These are phyloP conservation scores for Nysson spinosus DNA, from an alignment of 2,888 invertebrate species.

Conservation along the genomic window DNA sequence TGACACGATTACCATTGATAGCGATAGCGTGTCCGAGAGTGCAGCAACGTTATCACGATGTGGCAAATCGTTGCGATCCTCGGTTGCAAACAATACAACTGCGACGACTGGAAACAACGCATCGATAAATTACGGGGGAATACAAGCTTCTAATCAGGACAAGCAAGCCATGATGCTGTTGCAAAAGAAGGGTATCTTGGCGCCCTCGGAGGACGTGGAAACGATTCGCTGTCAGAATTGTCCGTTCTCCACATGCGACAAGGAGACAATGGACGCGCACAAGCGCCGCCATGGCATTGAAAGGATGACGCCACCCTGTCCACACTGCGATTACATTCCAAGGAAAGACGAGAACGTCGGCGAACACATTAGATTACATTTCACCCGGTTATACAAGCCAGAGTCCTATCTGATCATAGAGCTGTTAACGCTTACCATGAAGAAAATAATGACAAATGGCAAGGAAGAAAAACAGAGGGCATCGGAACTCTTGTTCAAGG, in stretches of 20 bases:
- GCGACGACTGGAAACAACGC: not conserved
- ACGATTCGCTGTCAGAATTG: constrained; percentile 66
- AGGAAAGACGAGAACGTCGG: constrained; percentile 70
- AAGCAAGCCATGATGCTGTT: constrained; percentile 67
- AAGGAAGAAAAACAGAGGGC: constrained; percentile 58
- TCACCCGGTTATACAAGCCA: constrained; percentile 71
- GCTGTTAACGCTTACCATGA: constrained; percentile 64
- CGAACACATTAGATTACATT: constrained; percentile 71
- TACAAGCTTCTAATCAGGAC: constrained; percentile 70
- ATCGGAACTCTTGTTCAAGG: constrained; percentile 65
- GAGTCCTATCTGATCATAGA: constrained; percentile 73
- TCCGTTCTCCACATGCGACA: constrained; percentile 67
- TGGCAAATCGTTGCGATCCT: constrained; percentile 59
- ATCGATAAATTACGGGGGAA: constrained; percentile 14
- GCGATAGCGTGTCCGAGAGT: constrained; percentile 31
- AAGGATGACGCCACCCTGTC: constrained; percentile 70
- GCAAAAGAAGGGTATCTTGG: constrained; percentile 60
- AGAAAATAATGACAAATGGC: constrained; percentile 42
- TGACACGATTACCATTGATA: constrained; percentile 69
- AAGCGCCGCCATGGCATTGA: constrained; percentile 73
- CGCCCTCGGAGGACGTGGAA: constrained; percentile 44
- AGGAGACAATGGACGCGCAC: constrained; percentile 68
- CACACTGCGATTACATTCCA: constrained; percentile 73
- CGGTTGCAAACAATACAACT: constrained; percentile 2
- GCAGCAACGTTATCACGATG: constrained; percentile 42